Base-by-base conservation (phyloP, 1,140 invertebrate species). In the Campoletis sonorensis region DNA sequence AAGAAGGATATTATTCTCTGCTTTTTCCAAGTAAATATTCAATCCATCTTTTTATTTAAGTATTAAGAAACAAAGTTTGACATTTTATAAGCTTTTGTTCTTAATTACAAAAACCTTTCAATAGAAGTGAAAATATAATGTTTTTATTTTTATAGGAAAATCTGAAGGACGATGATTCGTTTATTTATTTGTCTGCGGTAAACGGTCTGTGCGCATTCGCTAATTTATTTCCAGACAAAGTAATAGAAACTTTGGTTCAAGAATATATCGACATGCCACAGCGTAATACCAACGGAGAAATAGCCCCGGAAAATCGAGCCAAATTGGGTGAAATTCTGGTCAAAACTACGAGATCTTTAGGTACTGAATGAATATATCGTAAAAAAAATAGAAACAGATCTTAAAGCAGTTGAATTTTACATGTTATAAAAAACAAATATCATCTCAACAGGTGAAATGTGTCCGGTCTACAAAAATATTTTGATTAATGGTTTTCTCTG, bases 281-380 rank as follows among this genome's bases (percentile, higher is more conserved):
- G 75, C 82, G 86, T 30, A 82, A 77, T 33, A 84, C 85, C 75
- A 86, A 87, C 70, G 83, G 88, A 79, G 93, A 94, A 73, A 91
- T 93, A 85, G 83, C 87, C n/a, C 83, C 93, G 15, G 94, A 95
- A 90, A 91, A 95, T 58, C 90, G 95, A 84, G 93, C 96, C 86
- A 98, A 98, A 93, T 88, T 98, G 70, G 97, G 97, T 8, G 97
- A 98, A 93, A 94, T 95, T 84, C 90, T 98, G 21, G 94, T 97
- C 0, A 95, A 95, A 92, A 93, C 96, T 37, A 94, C 94, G 2
- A 95, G 94, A 91, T 90, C 89, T 80, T 92, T 98, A 84, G 96
- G 96, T 96, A 92, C 90, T n/a, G n/a, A n/a, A n/a, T n/a, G 18
- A 77, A 70, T 11, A 83, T 15, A 30, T 37, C 37, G 30, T 80